A percentile compares a stretch with the other conserved stretches of the same genome.
Evolutionary conservation across 2,113 vertebrate genomes (phyloP).

Genomic region (Urocitellus parryii): DNA sequence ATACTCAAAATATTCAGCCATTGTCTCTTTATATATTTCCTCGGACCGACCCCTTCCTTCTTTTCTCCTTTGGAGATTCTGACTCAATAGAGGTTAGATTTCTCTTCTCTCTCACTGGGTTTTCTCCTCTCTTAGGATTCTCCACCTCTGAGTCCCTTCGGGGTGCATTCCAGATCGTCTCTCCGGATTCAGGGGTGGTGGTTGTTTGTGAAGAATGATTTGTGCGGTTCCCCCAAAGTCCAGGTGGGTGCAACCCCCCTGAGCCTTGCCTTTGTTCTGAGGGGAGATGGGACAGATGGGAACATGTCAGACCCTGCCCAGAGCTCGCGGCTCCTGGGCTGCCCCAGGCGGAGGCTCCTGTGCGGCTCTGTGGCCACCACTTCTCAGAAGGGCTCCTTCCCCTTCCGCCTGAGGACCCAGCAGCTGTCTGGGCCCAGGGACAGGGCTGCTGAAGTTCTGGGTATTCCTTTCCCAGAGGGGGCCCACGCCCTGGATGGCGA

Average conservation of each 20-base stretch:
- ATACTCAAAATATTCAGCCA: neutral
- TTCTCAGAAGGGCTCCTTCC: neutral
- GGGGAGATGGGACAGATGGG: neutral
- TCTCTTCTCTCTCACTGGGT: neutral
- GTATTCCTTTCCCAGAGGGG: neutral
- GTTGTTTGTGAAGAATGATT: neutral
- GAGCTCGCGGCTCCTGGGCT: neutral
- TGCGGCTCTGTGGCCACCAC: neutral
- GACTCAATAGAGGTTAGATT: neutral
- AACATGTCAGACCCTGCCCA: neutral
- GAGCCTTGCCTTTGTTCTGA: neutral
- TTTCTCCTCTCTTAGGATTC: neutral
- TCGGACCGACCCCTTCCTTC: neutral
- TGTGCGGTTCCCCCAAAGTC: neutral
- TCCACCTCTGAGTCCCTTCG: neutral
- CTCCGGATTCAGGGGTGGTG: neutral
- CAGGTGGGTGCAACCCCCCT: neutral
- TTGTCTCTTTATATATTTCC: neutral
- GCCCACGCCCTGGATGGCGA: too few species aligned
- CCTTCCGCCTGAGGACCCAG: neutral
- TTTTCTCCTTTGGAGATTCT: neutral
- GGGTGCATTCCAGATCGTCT: neutral
- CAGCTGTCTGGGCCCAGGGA: neutral
- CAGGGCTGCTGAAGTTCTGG: neutral
- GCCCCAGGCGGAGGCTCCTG: accelerated